phyloP scores from a whole-genome alignment of 2,888 invertebrate genomes.

The Malachius bipustulatus region DNA sequence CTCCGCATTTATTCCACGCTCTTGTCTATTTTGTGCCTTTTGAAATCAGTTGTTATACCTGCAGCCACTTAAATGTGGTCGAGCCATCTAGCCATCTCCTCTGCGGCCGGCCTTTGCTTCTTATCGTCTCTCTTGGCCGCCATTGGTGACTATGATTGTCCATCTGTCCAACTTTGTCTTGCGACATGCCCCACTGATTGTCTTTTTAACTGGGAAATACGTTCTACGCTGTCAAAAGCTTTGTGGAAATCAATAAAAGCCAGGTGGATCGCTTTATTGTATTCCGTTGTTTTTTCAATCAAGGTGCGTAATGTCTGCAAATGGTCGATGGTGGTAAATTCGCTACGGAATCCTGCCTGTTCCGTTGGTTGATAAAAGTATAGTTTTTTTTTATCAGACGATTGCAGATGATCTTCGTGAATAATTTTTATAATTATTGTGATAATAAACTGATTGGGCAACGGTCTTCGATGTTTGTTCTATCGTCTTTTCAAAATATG shows the following conservation, averaged over 20 bases:
- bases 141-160: constrained; percentile 5
- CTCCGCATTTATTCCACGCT: no score
- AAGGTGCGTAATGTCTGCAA: constrained; percentile 5
- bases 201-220: constrained; percentile 1
- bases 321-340: constrained; percentile 4
- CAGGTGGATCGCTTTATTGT: constrained; percentile 10
- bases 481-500: no score
- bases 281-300: constrained; percentile 10
- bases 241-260: no score
- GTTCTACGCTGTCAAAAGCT: neutral
- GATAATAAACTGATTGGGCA: no score
- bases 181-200: constrained; percentile 3
- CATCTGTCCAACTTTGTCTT: constrained; percentile 3
- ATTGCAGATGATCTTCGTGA: no score
- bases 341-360: constrained; percentile 6
- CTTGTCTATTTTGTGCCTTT: no score
- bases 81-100: constrained; percentile 8
- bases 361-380: constrained; percentile 7
- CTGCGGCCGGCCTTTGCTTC: constrained; percentile 8
- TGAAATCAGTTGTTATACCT: no score
- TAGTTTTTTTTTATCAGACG: no score
- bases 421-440: no score
- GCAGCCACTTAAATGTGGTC: no score
- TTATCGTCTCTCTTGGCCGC: no score
- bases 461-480: no score